Conservation (phyloP, 2,888 invertebrate genomes). For the Scrobipalpa costella region DNA sequence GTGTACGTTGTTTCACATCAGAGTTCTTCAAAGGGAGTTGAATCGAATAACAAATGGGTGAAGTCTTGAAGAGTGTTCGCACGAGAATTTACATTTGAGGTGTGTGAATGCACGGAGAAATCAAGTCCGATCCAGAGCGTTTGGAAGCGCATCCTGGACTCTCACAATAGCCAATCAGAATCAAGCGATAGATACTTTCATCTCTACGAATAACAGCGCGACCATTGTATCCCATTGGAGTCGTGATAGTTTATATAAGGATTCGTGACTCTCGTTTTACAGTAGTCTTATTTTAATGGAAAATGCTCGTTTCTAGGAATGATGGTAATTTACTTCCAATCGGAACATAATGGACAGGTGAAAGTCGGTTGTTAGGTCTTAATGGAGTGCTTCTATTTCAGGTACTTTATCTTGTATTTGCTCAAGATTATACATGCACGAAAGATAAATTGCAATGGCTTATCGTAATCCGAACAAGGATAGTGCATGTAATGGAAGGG, state of each 20-base stretch:
- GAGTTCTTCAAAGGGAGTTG: conserved; percentile 53
- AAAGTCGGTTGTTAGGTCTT: conserved; percentile 53
- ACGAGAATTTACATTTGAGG: conserved; percentile 68
- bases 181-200: conserved; percentile 59
- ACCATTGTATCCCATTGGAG: conserved; percentile 66
- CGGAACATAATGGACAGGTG: conserved; percentile 66
- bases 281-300: conserved; percentile 70
- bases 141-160: conserved; percentile 34
- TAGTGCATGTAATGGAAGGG: conserved; percentile 34
- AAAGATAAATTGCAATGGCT: conserved; percentile 43
- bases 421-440: conserved; percentile 41
- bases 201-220: conserved; percentile 69
- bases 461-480: conserved; percentile 33
- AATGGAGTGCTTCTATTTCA: conserved; percentile 45
- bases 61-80: conserved; percentile 58
- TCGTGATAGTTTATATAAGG: conserved; percentile 75
- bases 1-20: conserved; percentile 52
- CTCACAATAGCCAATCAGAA: conserved; percentile 28
- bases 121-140: conserved; percentile 69
- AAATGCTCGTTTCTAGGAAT: conserved; percentile 64
- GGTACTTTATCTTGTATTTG: conserved; percentile 38
- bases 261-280: conserved; percentile 74
- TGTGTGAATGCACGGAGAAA: conserved; percentile 58
- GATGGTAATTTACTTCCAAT: conserved; percentile 65
- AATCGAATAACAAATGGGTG: conserved; percentile 66